These are phyloP conservation scores for Apis laboriosa DNA, from an alignment of 1,140 invertebrate species.

Conservation along the genomic window DNA sequence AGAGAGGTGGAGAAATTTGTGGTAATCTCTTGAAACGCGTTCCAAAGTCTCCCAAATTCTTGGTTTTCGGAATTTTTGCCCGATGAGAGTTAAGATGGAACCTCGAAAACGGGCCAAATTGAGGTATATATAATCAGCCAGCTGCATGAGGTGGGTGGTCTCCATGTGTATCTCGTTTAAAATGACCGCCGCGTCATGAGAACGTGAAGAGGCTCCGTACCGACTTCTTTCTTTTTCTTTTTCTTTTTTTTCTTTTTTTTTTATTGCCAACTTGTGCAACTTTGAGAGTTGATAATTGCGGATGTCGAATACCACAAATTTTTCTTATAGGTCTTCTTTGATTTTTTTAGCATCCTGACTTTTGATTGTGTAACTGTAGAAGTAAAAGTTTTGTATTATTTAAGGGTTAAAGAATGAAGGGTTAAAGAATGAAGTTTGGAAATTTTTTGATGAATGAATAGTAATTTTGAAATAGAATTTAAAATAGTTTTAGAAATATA, in stretches of 20 bases:
- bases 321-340: neutral
- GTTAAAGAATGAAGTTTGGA: too few relatives aligned
- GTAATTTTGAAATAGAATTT: too few relatives aligned
- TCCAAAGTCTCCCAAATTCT: slow-evolving; percentile 45
- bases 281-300: slow-evolving; percentile 35
- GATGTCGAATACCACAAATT: slow-evolving; percentile 34
- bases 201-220: slow-evolving; percentile 65
- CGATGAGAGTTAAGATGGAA: slow-evolving; percentile 19
- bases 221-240: neutral
- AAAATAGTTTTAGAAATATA: too few relatives aligned
- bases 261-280: neutral
- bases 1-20: slow-evolving; percentile 13
- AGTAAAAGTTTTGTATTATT: too few relatives aligned
- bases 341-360: neutral
- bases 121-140: slow-evolving; percentile 69
- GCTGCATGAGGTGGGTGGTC: slow-evolving; percentile 77
- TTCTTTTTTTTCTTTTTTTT: neutral
- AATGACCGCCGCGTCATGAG: slow-evolving; percentile 77
- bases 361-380: too few relatives aligned
- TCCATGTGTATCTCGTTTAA: slow-evolving; percentile 66
- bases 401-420: too few relatives aligned
- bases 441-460: too few relatives aligned
- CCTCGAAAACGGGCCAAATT: slow-evolving; percentile 48
- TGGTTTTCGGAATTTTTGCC: slow-evolving; percentile 37
- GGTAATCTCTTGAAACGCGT: slow-evolving; percentile 58